Evolutionary conservation across 53 echinoderm and acorn worm genomes (phyloP), one percentile per base, ranked within the genome.

Genomic region (Holothuria leucospilota): DNA sequence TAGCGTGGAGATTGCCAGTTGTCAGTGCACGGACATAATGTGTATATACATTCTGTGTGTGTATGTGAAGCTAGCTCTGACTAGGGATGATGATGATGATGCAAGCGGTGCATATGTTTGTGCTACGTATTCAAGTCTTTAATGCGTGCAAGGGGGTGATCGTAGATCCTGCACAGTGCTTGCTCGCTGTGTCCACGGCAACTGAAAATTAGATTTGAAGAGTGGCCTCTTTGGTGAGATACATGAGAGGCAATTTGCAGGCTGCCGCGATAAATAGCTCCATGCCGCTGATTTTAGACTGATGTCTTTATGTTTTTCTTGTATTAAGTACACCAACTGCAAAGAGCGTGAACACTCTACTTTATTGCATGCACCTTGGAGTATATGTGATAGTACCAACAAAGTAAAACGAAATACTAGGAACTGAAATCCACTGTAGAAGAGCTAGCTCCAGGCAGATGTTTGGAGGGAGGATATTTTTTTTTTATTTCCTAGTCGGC

Each of bases 251-350:
- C 38, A 83, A 67, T 34, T 65, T 83, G 84, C 84, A 83, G 30
- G 84, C 84, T 41, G 84, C 64, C 63, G 41, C 28, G 38, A 83
- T 53, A 83, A 83, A 83, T 63, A 70, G 70, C 70, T 41, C 40
- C 38, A 41, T 70, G 70, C 70, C 30, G 70, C 30, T 70, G 70
- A 70, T 70, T 70, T 38, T 39, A 27, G 20, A 21, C 20, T 29
- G 38, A 41, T 70, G 39, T 70, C 41, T 70, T 66, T 39, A 39
- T 38, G 28, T 70, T 70, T 70, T 70, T 70, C 40, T 70, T 70
- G 70, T 70, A 39, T 70, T 70, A 29, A 70, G 41, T 30, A 39
- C 70, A 70, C 15, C 70, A 30, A 41, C 70, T 39, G 30, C 39
- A 70, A 41, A 28, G 67, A 66, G 70, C 38, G 8, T 15, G 40